These are phyloP conservation scores for Cyphomyrus plagiostoma DNA, from an alignment of 2,113 vertebrate genomes.

Conservation along the genomic window DNA sequence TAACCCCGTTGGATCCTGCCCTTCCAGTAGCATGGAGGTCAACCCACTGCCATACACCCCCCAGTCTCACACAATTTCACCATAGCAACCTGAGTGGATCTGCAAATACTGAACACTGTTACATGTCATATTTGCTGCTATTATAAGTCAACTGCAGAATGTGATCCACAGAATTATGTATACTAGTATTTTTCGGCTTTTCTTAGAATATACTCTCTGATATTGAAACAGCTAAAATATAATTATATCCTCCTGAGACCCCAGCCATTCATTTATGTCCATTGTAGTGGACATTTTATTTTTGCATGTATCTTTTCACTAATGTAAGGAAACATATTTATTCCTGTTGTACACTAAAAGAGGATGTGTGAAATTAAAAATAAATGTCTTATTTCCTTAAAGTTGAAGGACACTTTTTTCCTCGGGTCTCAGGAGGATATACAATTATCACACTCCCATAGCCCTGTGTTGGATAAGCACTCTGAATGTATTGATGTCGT, in stretches of 20 bases:
- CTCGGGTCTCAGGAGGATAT: no score
- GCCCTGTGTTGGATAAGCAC: neutral
- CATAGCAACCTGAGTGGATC: neutral
- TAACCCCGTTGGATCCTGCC: slow-evolving; percentile 24
- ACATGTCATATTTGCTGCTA: neutral
- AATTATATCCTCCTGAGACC: neutral
- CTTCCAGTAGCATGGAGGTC: slow-evolving; percentile 23
- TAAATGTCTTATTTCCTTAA: no score
- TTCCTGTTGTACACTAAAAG: no score
- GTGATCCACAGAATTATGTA: neutral
- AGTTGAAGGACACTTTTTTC: no score
- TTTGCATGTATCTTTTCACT: no score
- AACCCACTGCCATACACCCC: slow-evolving; percentile 8
- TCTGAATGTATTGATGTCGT: neutral
- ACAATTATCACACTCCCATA: neutral
- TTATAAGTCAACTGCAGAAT: neutral
- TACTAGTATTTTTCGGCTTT: neutral
- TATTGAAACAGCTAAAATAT: neutral
- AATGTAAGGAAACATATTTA: no score
- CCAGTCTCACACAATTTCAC: neutral
- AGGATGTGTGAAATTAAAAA: no score
- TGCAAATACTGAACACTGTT: neutral
- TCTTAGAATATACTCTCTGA: neutral
- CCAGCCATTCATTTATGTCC: no score
- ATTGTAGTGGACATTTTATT: no score